Conservation (phyloP, 2,797 vertebrate species). For the Columba guinea region DNA sequence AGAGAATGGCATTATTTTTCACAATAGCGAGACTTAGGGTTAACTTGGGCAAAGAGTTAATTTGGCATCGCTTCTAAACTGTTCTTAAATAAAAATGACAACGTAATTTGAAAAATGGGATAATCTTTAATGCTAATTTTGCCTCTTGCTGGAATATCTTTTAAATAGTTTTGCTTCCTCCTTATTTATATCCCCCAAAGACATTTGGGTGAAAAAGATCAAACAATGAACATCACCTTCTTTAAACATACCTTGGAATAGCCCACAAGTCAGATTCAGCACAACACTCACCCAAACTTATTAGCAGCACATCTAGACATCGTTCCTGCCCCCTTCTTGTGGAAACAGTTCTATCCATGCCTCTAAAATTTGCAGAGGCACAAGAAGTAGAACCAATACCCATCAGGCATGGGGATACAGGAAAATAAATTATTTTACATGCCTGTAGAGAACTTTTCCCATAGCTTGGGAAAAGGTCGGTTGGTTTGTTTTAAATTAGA, state of each 20-base stretch:
- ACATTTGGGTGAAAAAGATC: not conserved
- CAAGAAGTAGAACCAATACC: not conserved
- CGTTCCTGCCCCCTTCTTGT: not conserved
- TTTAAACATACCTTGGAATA: not conserved
- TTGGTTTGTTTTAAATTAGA: not conserved
- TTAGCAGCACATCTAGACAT: not conserved
- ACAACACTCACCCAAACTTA: not conserved
- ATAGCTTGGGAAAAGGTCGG: not conserved
- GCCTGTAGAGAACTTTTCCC: not conserved
- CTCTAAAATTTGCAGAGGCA: not conserved
- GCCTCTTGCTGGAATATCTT: not conserved
- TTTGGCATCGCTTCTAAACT: not conserved
- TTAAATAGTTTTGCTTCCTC: not conserved
- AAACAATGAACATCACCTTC: not conserved
- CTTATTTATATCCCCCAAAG: not conserved
- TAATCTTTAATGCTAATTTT: not conserved
- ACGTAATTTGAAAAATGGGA: not conserved
- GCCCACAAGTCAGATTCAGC: not conserved
- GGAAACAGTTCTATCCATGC: not conserved
- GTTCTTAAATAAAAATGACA: not conserved
- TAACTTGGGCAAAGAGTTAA: not conserved
- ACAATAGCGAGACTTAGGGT: not conserved
- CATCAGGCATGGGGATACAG: not conserved
- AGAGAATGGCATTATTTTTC: not conserved
- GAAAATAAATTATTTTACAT: not conserved